A percentile compares a stretch with the other conserved stretches of the same genome.
Conservation (phyloP, 2,113 vertebrate genomes). For the Thomomys bottae region DNA sequence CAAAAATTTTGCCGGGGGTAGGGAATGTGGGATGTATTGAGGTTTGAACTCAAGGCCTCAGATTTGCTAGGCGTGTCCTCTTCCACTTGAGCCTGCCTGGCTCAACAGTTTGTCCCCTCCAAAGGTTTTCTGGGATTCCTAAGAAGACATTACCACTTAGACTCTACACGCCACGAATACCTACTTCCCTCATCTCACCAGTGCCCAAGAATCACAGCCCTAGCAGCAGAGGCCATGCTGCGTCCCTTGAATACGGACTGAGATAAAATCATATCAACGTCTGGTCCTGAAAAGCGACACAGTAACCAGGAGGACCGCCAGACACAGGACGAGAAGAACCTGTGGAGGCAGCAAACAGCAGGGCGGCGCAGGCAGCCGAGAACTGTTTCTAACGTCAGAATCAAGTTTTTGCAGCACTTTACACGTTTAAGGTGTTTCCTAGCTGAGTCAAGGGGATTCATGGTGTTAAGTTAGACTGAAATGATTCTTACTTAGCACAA, state of each 20-base stretch:
- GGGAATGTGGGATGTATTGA: too few species aligned
- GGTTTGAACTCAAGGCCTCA: too few species aligned
- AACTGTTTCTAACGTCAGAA: not conserved
- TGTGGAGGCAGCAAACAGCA: not conserved
- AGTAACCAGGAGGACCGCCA: not conserved
- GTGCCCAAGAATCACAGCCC: not conserved
- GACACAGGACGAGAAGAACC: not conserved
- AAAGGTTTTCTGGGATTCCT: not conserved
- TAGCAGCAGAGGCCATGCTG: not conserved
- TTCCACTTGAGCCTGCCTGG: too few species aligned
- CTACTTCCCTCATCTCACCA: not conserved
- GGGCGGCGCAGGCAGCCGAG: not conserved
- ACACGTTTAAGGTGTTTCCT: not conserved
- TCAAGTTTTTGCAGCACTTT: not conserved
- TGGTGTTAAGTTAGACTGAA: not conserved
- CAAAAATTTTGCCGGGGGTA: too few species aligned
- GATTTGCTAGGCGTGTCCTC: too few species aligned
- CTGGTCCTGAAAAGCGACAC: conserved; percentile 27
- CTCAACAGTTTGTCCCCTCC: not conserved
- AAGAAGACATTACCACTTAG: not conserved
- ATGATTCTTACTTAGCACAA: not conserved
- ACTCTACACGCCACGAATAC: not conserved
- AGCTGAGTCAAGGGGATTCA: not conserved
- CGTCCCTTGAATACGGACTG: not conserved
- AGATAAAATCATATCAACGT: not conserved